Conservation (phyloP, 2,888 invertebrate genomes). For the Xestia rhomboidea region DNA sequence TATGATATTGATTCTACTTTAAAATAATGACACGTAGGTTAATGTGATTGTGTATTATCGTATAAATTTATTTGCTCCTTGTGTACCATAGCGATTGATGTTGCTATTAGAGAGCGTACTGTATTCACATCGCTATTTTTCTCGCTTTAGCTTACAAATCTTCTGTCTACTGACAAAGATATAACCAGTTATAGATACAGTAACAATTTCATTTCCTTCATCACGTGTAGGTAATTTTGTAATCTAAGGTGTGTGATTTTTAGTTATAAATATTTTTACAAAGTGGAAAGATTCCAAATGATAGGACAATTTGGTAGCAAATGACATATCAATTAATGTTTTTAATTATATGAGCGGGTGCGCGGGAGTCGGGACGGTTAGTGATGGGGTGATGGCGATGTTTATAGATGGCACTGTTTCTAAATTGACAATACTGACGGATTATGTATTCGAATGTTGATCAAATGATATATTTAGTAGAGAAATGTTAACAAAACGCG, state of each 20-base stretch:
- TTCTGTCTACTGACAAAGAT: slow-evolving; percentile 52
- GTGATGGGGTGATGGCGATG: slow-evolving; percentile 79
- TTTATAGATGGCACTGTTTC: slow-evolving; percentile 80
- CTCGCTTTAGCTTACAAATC: slow-evolving; percentile 55
- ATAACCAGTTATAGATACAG: slow-evolving; percentile 49
- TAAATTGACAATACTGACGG: slow-evolving; percentile 87
- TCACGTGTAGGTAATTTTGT: slow-evolving; percentile 83
- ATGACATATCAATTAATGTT: slow-evolving; percentile 90
- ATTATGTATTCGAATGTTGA: slow-evolving; percentile 84
- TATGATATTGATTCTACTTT: slow-evolving; percentile 83
- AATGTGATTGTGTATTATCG: slow-evolving; percentile 76
- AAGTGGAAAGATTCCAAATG: slow-evolving; percentile 90
- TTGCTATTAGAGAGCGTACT: slow-evolving; percentile 69
- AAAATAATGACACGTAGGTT: slow-evolving; percentile 79
- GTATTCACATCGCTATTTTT: slow-evolving; percentile 55
- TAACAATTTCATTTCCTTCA: slow-evolving; percentile 68
- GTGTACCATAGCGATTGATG: slow-evolving; percentile 77
- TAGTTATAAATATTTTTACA: slow-evolving; percentile 85
- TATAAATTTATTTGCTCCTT: slow-evolving; percentile 80
- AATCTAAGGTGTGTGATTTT: slow-evolving; percentile 88
- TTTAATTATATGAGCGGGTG: slow-evolving; percentile 80
- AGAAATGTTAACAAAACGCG: slow-evolving; percentile 84
- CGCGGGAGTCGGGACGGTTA: slow-evolving; percentile 78
- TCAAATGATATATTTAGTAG: slow-evolving; percentile 88
- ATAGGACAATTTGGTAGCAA: slow-evolving; percentile 84